Evolutionary conservation across 2,797 vertebrate species (phyloP).

Genomic region (Acestrorhynchus altus): DNA sequence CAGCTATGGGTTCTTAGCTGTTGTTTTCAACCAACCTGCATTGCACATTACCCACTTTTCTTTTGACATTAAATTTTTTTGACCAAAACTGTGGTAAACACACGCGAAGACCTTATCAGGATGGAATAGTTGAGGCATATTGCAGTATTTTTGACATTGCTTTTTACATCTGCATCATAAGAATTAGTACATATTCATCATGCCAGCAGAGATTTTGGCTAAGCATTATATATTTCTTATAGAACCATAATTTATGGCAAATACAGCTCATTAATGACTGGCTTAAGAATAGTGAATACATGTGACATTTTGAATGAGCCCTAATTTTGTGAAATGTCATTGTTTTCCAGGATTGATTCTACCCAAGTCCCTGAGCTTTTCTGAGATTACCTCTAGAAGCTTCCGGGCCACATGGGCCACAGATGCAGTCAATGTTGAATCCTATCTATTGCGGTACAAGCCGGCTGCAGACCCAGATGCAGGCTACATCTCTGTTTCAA

Average conservation of each 20-base stretch:
- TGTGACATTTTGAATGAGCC: neutral
- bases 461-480: slow-evolving; percentile 68
- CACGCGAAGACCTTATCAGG: slow-evolving; percentile 63
- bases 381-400: slow-evolving; percentile 85
- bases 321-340: slow-evolving; percentile 18
- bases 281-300: neutral
- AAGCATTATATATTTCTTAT: slow-evolving; percentile 64
- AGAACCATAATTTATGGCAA: slow-evolving; percentile 59
- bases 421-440: slow-evolving; percentile 79
- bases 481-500: slow-evolving; percentile 83
- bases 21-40: too few species aligned
- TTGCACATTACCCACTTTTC: too few species aligned
- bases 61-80: too few species aligned
- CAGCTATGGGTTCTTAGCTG: too few species aligned
- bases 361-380: slow-evolving; percentile 86
- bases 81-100: slow-evolving; percentile 70
- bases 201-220: slow-evolving; percentile 54
- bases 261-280: neutral
- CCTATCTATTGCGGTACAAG: slow-evolving; percentile 86
- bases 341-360: slow-evolving; percentile 80
- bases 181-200: slow-evolving; percentile 47
- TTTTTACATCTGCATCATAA: slow-evolving; percentile 45
- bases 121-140: slow-evolving; percentile 42
- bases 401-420: slow-evolving; percentile 87
- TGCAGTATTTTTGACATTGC: slow-evolving; percentile 32